phyloP scores from a whole-genome alignment of 1,140 invertebrate genomes.

The Pseudomyrmex dendroicus region DNA sequence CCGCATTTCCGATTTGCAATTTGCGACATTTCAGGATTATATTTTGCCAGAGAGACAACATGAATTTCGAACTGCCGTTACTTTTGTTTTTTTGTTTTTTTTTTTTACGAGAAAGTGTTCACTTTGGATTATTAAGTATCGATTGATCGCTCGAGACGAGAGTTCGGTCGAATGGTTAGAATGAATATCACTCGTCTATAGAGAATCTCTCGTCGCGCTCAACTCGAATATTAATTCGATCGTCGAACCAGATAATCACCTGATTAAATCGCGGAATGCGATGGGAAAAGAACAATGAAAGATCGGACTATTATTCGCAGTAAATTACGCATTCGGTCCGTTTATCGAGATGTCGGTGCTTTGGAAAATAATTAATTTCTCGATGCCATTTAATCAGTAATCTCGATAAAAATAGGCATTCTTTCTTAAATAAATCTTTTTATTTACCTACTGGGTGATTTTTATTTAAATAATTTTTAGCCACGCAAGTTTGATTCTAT shows the following conservation, averaged over 20 bases:
- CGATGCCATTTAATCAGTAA: not conserved
- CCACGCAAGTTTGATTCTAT: too few species aligned
- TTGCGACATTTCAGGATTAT: not conserved
- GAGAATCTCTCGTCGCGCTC: conserved; percentile 38
- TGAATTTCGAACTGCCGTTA: not conserved
- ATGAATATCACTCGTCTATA: conserved; percentile 34
- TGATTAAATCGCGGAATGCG: conserved; percentile 60
- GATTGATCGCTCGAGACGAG: conserved; percentile 20
- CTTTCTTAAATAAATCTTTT: too few species aligned
- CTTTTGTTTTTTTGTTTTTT: not conserved
- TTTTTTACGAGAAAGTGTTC: conserved; percentile 19
- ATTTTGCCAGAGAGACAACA: not conserved
- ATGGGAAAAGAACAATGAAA: conserved; percentile 52
- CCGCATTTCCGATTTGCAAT: not conserved
- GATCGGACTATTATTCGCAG: conserved; percentile 66
- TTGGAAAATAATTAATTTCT: conserved; percentile 65
- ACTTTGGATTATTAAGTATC: conserved; percentile 21
- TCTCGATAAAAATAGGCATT: too few species aligned
- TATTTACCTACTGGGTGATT: too few species aligned
- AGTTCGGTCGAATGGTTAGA: conserved; percentile 23
- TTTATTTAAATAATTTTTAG: too few species aligned
- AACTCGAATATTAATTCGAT: conserved; percentile 70
- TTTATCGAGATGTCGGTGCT: conserved; percentile 57
- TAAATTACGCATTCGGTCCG: conserved; percentile 63
- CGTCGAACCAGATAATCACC: conserved; percentile 67